These are phyloP conservation scores for Gallinago media DNA, from an alignment of 2,113 vertebrate genomes.

Conservation along the genomic window DNA sequence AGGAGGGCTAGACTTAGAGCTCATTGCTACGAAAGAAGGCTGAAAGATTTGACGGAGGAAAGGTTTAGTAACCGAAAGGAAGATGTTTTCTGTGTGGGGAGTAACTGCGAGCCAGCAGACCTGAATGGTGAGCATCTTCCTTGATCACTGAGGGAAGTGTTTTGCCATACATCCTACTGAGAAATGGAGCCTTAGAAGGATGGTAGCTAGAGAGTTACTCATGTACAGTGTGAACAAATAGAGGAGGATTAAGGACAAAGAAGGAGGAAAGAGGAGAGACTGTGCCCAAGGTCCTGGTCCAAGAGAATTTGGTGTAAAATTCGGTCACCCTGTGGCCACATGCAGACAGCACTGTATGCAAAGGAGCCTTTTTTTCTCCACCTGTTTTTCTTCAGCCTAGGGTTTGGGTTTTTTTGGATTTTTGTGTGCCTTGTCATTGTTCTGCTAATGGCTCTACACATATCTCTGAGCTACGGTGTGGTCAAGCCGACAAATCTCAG, in stretches of 20 bases:
- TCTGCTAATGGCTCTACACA: not conserved
- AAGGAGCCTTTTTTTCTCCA: not conserved
- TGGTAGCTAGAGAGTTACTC: not conserved
- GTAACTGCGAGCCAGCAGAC: not conserved
- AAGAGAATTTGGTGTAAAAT: not conserved
- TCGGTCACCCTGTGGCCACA: not conserved
- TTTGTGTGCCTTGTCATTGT: not conserved
- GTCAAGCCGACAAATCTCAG: slow-evolving; percentile 22
- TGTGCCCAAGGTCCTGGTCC: not conserved
- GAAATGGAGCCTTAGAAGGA: not conserved
- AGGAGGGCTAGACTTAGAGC: not conserved
- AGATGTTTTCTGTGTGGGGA: not conserved
- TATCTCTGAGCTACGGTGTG: not conserved
- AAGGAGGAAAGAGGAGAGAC: not conserved
- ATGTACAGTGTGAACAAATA: not conserved
- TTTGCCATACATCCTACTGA: not conserved
- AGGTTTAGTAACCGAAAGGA: not conserved
- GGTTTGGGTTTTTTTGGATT: not conserved
- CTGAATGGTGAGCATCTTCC: not conserved
- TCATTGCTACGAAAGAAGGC: not conserved
- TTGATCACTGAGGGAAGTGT: not conserved
- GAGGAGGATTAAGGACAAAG: not conserved
- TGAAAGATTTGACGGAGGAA: not conserved
- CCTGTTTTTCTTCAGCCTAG: not conserved
- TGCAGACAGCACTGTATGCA: not conserved